Conservation (phyloP, 2,113 vertebrate species). For the Heterochromis multidens region DNA sequence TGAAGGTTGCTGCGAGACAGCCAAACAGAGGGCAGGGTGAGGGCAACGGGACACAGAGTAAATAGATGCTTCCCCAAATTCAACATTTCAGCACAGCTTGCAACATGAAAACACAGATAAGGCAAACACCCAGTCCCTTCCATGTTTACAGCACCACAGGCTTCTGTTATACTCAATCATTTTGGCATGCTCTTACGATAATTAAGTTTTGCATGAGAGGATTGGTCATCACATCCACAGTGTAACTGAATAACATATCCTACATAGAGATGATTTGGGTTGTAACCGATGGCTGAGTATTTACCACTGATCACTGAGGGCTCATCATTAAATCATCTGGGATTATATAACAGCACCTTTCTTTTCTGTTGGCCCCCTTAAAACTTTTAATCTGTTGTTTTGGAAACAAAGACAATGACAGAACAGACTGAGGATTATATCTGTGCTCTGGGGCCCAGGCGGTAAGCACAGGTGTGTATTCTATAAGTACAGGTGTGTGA, state of each 20-base stretch:
- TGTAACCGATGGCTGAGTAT: background rate
- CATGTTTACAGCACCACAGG: background rate
- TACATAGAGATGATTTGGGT: background rate
- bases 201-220: slow-evolving; percentile 11
- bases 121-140: background rate
- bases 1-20: slow-evolving; percentile 38
- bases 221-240: slow-evolving; percentile 4
- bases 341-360: slow-evolving; percentile 23
- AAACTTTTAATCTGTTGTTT: slow-evolving; percentile 32
- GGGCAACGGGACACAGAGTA: slow-evolving; percentile 22
- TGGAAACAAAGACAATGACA: slow-evolving; percentile 35
- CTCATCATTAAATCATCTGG: slow-evolving; percentile 23
- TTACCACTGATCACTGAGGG: slow-evolving; percentile 27
- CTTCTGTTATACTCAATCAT: background rate
- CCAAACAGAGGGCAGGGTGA: slow-evolving; percentile 35
- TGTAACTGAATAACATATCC: background rate
- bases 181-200: slow-evolving; percentile 6
- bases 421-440: slow-evolving; percentile 30
- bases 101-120: slow-evolving; percentile 32
- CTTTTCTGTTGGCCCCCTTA: background rate
- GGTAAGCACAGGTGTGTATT: slow-evolving; percentile 60
- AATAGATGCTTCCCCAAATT: slow-evolving; percentile 48
- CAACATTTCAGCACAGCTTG: background rate
- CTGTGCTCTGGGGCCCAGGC: background rate
- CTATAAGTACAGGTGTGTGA: slow-evolving; percentile 66